Evolutionary conservation across 2,888 invertebrate genomes (phyloP).

Genomic region (Drosophila meridionalis): DNA sequence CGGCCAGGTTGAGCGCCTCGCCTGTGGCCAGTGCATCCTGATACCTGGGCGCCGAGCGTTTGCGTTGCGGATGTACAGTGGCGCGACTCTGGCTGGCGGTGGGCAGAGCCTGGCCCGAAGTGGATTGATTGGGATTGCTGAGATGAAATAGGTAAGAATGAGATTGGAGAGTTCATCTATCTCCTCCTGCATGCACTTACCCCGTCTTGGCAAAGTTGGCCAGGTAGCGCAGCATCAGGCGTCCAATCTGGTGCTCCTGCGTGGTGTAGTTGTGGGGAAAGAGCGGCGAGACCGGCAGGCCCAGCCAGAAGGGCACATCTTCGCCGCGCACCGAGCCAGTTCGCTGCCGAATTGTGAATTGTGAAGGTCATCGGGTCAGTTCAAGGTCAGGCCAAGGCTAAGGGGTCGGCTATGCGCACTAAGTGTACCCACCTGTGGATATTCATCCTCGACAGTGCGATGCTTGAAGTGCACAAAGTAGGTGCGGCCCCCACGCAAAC

Average conservation of each 20-base stretch:
- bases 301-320: constrained; percentile 93
- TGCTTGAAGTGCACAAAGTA: constrained; percentile 96
- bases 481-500: constrained; percentile 91
- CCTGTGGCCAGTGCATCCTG: constrained; percentile 27
- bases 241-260: constrained; percentile 91
- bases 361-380: background rate
- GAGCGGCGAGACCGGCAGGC: constrained; percentile 90
- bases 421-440: constrained; percentile 88
- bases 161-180: background rate
- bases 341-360: constrained; percentile 86
- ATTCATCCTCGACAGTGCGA: constrained; percentile 92
- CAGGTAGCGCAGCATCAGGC: constrained; percentile 92
- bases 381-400: constrained; percentile 14
- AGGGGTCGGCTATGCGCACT: constrained; percentile 3
- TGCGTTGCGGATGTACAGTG: constrained; percentile 42
- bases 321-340: constrained; percentile 94
- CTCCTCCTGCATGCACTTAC: constrained; percentile 86
- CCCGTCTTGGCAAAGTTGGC: constrained; percentile 95
- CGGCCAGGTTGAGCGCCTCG: constrained; percentile 77
- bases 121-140: constrained; percentile 83
- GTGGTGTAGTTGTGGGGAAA: constrained; percentile 92
- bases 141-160: background rate
- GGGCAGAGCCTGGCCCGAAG: constrained; percentile 43
- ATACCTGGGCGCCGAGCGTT: constrained; percentile 33
- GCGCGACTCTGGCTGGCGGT: constrained; percentile 22